Base-by-base conservation (phyloP, 2,888 invertebrate species). In the Drosophila nigricruria region DNA sequence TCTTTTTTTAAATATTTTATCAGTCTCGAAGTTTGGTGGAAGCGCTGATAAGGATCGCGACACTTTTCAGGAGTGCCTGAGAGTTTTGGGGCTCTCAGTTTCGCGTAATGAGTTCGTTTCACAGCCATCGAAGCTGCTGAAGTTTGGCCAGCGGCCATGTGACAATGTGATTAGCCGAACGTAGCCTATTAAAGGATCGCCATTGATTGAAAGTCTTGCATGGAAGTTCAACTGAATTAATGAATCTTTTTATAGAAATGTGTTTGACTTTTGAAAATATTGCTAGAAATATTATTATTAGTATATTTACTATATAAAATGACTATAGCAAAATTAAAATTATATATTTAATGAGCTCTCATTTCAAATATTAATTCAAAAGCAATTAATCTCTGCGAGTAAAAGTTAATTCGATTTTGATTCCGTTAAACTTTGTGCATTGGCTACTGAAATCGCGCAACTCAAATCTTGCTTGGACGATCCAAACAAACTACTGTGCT, bases 71-170 rank as follows among this genome's bases (percentile, higher is more conserved):
- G 20, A 62, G 68, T 65, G 78, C 68, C 61, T 59, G 57, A 60
- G 58, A 66, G 66, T 53, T 49, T 57, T 52, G 9, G 71, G 54
- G 40, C 30, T 67, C 64, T 66, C 32, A 18, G 65, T 56, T 62
- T 70, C 64, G 72, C 71, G 78, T 86, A 86, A 86, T 86, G 86
- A 86, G 86, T 88, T 82, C 74, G 89, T 86, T 86, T 86, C 86
- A 89, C 86, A 86, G 85, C 74, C 77, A 61, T 53, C 62, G 70
- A 53, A 43, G 58, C 65, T 63, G 79, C 65, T 57, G 59, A 69
- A 69, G 65, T 63, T 65, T 74, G 69, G 74, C 64, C 74, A 77
- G 74, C 59, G 50, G 59, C 63, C 60, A 54, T 54, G 40, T 77
- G 80, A 77, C 77, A 77, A 70, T 70, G 80, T 77, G 77, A 77